Conservation (phyloP, 2,113 vertebrate species). For the Meles meles region DNA sequence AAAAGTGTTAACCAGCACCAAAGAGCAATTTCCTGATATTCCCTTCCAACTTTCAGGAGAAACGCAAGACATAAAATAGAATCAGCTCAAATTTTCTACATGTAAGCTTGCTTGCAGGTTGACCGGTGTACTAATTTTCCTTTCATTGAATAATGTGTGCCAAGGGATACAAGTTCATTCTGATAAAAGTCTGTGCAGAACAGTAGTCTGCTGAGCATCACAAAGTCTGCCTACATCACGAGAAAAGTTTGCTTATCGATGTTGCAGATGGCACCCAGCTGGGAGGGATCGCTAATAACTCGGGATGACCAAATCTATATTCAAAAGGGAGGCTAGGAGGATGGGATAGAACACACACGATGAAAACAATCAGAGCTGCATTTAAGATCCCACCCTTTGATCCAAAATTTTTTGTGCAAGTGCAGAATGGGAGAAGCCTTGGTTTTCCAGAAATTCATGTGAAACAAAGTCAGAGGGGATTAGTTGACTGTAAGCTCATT, state of each 20-base stretch:
- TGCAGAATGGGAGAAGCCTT: background rate
- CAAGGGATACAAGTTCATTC: slow-evolving; percentile 40
- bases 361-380: slow-evolving; percentile 21
- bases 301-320: slow-evolving; percentile 38
- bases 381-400: background rate
- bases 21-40: background rate
- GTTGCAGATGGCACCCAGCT: slow-evolving; percentile 42
- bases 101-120: background rate
- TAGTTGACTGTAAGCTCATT: slow-evolving; percentile 54
- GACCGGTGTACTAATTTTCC: slow-evolving; percentile 24
- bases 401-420: slow-evolving; percentile 33
- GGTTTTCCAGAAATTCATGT: slow-evolving; percentile 43
- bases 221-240: slow-evolving; percentile 6
- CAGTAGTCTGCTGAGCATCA: slow-evolving; percentile 11
- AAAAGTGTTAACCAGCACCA: background rate
- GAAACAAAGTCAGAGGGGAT: slow-evolving; percentile 54
- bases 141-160: slow-evolving; percentile 34
- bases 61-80: slow-evolving; percentile 31
- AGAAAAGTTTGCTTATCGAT: slow-evolving; percentile 44
- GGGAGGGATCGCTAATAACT: slow-evolving; percentile 25
- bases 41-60: background rate
- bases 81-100: background rate
- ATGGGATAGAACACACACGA: background rate
- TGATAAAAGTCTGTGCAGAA: slow-evolving; percentile 43
- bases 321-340: slow-evolving; percentile 48